These are phyloP conservation scores for Drosophila gunungcola DNA, from an alignment of 1,140 invertebrate species.

Conservation along the genomic window DNA sequence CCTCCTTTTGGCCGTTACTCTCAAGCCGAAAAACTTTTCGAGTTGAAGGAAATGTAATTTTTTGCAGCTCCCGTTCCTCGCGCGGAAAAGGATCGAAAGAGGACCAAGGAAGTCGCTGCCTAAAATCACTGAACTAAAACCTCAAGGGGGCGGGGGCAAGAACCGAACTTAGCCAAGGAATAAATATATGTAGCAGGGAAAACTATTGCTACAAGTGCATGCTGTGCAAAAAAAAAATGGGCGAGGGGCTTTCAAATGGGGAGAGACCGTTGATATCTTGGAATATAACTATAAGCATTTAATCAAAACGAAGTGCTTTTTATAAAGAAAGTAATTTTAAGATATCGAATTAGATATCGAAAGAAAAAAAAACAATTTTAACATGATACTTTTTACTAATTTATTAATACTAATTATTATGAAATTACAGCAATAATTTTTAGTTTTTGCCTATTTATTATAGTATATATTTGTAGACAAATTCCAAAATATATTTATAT, in stretches of 20 bases:
- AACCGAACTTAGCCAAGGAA: slow-evolving; percentile 14
- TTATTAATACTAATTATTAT: no score
- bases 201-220: slow-evolving; percentile 69
- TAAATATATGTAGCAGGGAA: slow-evolving; percentile 28
- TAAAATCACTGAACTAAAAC: slow-evolving; percentile 82
- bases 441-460: no score
- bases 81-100: slow-evolving; percentile 54
- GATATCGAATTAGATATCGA: no score
- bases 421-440: no score
- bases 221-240: slow-evolving; percentile 45
- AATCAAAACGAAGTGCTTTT: no score
- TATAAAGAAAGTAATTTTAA: no score
- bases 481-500: no score
- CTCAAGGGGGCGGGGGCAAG: slow-evolving; percentile 44
- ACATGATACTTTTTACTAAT: no score
- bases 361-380: no score
- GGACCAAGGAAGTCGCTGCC: slow-evolving; percentile 67
- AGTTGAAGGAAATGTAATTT: slow-evolving; percentile 82
- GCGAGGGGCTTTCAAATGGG: no score
- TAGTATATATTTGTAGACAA: no score
- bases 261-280: slow-evolving; percentile 6
- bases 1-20: slow-evolving; percentile 30
- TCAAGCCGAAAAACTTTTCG: slow-evolving; percentile 72
- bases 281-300: not conserved
- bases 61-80: slow-evolving; percentile 44